Base-by-base conservation (phyloP, 2,113 vertebrate species). In the Xyrauchen texanus region DNA sequence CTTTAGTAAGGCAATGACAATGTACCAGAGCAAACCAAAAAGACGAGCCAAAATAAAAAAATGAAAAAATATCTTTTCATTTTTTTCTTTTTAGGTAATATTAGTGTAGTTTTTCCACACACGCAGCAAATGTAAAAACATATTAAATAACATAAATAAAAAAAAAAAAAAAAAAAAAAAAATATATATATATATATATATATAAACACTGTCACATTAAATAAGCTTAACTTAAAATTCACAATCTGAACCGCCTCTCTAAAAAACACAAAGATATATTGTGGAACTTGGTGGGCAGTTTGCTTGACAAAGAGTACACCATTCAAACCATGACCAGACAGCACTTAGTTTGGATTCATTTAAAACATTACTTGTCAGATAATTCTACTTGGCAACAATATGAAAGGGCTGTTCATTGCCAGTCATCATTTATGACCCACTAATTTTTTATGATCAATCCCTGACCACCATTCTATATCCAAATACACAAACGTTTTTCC, bases 1-100 rank as follows among this genome's bases (percentile, higher is more conserved):
- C 47, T 21, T 63, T 0, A 7, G 15, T 74, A 74, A 74, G 71
- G 63, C 45, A 13, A 52, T 53, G 58, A 74, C 45, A 34, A 52
- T 55, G 72, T 74, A 74, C 46, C 71, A 74, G 45, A 74, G 58
- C 15, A 46, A 47, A 73, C n/a, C 3, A 10, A 73, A 46, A 58
- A 68, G 15, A 6, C 49, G 16, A 16, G 12, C 21, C 21, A 34
- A 34, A 34, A 34, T 8, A 68, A 68, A 68, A 68, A 68, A 52
- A 52, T 52, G 9, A 13, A 55, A 55, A 55, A 55, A 52, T 10
- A 52, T 52, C 49, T 9, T 52, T 9, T 52, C 7, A 5, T 8
- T 49, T 6, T 4, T 11, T 11, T 53, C 3, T 53, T 53, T 53
- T 53, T 12, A 53, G 51, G 51, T 4, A 49, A 53, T 53, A 53